Evolutionary conservation across 2,113 vertebrate species (phyloP).

Genomic region (Barnardius zonarius): DNA sequence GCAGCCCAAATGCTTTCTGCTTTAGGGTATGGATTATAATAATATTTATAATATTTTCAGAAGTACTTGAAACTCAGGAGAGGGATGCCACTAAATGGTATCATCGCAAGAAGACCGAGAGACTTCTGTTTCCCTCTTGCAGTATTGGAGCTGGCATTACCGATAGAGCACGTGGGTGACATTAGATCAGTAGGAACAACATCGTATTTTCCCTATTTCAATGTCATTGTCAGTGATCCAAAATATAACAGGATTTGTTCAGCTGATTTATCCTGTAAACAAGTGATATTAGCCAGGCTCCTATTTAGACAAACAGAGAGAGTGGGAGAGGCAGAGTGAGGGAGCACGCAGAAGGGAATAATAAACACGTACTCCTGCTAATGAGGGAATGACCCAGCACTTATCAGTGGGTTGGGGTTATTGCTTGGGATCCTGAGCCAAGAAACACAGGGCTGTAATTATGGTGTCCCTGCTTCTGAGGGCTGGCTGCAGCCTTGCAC

Average conservation of each 20-base stretch:
- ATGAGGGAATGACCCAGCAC: constrained; percentile 64
- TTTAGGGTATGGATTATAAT: background rate
- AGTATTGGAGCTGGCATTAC: background rate
- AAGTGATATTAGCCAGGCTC: constrained; percentile 53
- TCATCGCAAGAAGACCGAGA: background rate
- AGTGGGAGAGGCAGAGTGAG: constrained; percentile 2
- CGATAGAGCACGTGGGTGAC: background rate
- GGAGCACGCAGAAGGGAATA: constrained; percentile 9
- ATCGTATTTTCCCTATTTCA: background rate
- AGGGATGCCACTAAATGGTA: background rate
- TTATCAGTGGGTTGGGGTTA: background rate
- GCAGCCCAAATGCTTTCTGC: background rate
- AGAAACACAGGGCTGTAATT: constrained; percentile 33
- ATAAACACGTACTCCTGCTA: constrained; percentile 65
- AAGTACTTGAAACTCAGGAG: background rate
- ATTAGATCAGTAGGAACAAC: constrained; percentile 6
- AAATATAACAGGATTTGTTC: constrained; percentile 72
- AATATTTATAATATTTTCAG: background rate
- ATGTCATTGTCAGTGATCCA: constrained; percentile 62
- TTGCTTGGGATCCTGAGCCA: background rate
- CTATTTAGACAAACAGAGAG: background rate
- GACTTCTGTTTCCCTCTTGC: background rate
- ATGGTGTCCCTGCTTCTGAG: background rate
- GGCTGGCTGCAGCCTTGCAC: background rate
- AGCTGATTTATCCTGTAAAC: constrained; percentile 67